Evolutionary conservation across 2,113 vertebrate species (phyloP), one percentile per base, ranked within the genome.

Genomic region (Sula dactylatra): DNA sequence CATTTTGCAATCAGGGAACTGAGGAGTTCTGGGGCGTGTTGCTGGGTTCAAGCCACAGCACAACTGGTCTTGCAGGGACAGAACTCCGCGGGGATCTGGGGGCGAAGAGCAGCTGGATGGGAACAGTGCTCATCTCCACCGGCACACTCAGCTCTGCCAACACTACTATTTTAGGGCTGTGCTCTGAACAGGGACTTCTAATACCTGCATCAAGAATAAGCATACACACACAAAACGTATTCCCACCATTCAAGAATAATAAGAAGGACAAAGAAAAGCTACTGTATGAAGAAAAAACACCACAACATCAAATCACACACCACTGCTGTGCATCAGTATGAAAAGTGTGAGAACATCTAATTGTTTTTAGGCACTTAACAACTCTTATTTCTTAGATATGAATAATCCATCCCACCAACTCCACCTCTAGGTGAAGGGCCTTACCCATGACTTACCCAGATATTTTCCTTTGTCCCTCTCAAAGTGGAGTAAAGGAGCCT

Each of bases 251-350:
- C 2, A 3, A 61, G 50, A 26, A 73, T 22, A 34, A 52, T 15
- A 21, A 22, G 9, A 29, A 81, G 16, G 32, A 76, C 5, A 13
- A 34, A 70, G 4, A 73, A 67, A 82, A 87, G 20, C 20, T 56
- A 10, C 21, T 22, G 0, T 0, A 22, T 2, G 11, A 62, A 78
- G 44, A 32, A 38, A 89, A 49, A 29, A 45, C 4, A 0, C 11
- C 76, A 25, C 24, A n/a, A 20, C 6, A 45, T 26, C 50, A 40
- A 44, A 70, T 18, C 59, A 27, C 50, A 71, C 34, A 54, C 26
- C 25, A 9, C 27, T 71, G n/a, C 79, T n/a, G 21, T 7, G 38
- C 38, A 38, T 11, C 78, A 24, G 26, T 2, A 1, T 11, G 34
- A 21, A 61, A 38, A 36, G 21, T 10, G 20, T 4, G 9, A 79